phyloP scores from a whole-genome alignment of 2,888 invertebrate genomes.

The Augiades crinisus region DNA sequence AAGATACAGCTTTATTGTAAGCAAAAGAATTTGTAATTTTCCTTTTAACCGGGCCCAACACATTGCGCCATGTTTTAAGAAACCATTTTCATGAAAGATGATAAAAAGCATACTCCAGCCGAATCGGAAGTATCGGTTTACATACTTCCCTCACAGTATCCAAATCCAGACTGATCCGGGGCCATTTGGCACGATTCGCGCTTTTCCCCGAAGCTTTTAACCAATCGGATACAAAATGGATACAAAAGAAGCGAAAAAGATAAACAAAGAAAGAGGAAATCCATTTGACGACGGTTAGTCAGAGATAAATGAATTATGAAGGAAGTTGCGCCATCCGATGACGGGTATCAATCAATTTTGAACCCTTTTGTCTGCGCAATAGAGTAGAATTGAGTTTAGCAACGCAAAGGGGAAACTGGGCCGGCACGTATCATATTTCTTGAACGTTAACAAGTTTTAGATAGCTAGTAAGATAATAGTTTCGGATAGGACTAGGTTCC shows the following conservation, averaged over 20 bases:
- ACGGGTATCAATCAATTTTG: constrained; percentile 2
- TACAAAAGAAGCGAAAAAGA: constrained; percentile 6
- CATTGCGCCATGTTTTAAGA: no score
- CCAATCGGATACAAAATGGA: constrained; percentile 12
- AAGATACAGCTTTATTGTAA: no score
- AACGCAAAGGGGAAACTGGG: constrained; percentile 7
- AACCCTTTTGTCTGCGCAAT: background rate
- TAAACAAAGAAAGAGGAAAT: constrained; percentile 10
- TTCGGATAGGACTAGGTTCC: background rate
- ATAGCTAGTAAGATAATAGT: constrained; percentile 5
- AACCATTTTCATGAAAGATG: no score
- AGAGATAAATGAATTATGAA: constrained; percentile 11
- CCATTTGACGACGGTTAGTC: background rate
- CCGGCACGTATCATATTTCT: constrained; percentile 16
- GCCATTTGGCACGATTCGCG: background rate
- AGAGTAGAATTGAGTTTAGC: background rate
- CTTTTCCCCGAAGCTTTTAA: constrained; percentile 10
- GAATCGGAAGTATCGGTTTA: background rate
- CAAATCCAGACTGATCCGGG: background rate
- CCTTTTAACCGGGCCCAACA: no score
- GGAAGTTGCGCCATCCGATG: background rate
- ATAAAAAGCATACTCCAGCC: no score
- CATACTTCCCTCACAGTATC: no score
- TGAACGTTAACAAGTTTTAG: constrained; percentile 16
- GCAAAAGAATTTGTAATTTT: no score